phyloP scores from a whole-genome alignment of 2,797 vertebrate genomes.

The Steatocranus sp. region DNA sequence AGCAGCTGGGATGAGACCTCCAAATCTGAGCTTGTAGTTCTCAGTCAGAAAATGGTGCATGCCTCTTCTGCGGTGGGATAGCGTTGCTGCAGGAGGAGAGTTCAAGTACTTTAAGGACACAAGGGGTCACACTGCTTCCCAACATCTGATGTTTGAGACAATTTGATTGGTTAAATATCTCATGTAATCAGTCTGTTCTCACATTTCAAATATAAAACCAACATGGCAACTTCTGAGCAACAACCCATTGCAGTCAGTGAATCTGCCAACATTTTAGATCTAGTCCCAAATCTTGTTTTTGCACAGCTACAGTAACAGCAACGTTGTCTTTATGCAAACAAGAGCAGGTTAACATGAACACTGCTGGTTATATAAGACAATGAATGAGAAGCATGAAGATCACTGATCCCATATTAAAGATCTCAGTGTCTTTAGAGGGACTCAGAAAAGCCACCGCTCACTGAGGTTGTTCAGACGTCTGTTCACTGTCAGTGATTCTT shows the following conservation, averaged over 20 bases:
- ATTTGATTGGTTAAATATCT: not conserved
- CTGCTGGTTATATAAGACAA: not conserved
- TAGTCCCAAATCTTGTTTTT: not conserved
- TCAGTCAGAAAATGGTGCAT: not conserved
- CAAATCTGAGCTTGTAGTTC: not conserved
- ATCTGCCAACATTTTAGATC: not conserved
- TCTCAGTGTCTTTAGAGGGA: not conserved
- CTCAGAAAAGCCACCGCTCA: not conserved
- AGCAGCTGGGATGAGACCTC: not conserved
- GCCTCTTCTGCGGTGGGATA: not conserved
- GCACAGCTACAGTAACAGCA: not conserved
- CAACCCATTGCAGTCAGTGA: not conserved
- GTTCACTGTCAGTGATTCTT: not conserved
- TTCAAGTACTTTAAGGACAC: not conserved
- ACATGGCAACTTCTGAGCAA: not conserved
- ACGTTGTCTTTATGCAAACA: not conserved
- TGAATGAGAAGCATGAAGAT: not conserved
- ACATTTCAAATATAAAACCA: not conserved
- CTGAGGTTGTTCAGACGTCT: not conserved
- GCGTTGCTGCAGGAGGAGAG: rapidly evolving
- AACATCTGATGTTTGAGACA: not conserved
- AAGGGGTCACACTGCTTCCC: rapidly evolving
- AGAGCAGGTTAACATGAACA: rapidly evolving
- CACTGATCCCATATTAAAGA: not conserved
- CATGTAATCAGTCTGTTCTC: not conserved